phyloP scores from a whole-genome alignment of 2,113 vertebrate genomes.

The Felis chaus region DNA sequence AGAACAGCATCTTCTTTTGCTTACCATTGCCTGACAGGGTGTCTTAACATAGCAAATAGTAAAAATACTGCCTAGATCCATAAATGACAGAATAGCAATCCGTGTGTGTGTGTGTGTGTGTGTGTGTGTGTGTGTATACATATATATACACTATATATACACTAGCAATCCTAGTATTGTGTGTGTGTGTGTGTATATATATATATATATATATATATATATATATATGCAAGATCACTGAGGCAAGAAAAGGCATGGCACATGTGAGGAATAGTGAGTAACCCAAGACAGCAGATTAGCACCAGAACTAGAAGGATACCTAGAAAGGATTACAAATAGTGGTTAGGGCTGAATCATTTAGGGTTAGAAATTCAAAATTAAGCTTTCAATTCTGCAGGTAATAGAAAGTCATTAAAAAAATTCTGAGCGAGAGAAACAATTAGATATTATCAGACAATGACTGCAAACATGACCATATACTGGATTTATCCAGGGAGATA shows the following conservation, averaged over 20 bases:
- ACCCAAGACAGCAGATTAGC: neutral
- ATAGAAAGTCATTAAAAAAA: neutral
- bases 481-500: neutral
- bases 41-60: neutral
- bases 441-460: neutral
- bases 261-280: neutral
- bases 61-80: neutral
- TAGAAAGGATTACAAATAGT: neutral
- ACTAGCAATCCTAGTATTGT: no score
- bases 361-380: neutral
- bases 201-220: no score
- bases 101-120: no score
- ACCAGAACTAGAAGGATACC: neutral
- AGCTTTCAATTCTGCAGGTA: neutral
- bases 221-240: neutral
- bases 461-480: neutral
- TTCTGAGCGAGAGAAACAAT: neutral
- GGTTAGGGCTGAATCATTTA: neutral
- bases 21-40: neutral
- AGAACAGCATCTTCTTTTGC: neutral
- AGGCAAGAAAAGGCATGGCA: neutral
- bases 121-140: no score
- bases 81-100: neutral
- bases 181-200: fast-evolving
- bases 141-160: no score